Evolutionary conservation across 2,113 vertebrate genomes (phyloP).

Genomic region (Laterallus jamaicensis): DNA sequence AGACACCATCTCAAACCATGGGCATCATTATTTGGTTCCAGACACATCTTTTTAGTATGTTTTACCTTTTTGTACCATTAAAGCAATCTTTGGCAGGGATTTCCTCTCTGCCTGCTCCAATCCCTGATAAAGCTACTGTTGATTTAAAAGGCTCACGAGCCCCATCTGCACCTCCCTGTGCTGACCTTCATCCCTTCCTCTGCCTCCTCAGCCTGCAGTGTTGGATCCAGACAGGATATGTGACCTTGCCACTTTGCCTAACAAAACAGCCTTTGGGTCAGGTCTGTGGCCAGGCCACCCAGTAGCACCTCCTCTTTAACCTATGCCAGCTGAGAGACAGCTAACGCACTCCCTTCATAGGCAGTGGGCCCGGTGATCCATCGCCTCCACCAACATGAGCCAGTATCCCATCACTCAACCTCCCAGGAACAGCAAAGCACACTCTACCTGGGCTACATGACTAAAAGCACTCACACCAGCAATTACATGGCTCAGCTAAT

Average conservation of each 20-base stretch:
- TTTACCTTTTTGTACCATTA: not conserved
- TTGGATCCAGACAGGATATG: not conserved
- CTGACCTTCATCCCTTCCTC: not conserved
- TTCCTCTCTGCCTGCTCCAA: not conserved
- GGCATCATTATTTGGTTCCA: not conserved
- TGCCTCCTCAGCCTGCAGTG: not conserved
- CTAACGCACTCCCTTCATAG: not conserved
- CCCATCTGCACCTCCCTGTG: fast-evolving
- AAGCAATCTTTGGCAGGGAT: not conserved
- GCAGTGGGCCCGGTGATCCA: fast-evolving
- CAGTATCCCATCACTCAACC: fast-evolving
- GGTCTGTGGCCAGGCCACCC: not conserved
- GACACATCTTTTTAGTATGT: not conserved
- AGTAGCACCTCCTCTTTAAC: not conserved
- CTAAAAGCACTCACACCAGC: not conserved
- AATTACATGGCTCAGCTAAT: fast-evolving
- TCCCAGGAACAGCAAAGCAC: not conserved
- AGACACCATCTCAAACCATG: not conserved
- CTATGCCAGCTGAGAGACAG: not conserved
- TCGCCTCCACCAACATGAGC: not conserved
- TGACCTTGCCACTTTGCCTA: fast-evolving
- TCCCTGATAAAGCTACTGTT: not conserved
- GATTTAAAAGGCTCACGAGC: not conserved
- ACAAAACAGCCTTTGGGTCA: not conserved
- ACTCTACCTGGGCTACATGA: not conserved